Conservation (phyloP, 2,888 invertebrate species). For the Eupithecia abbreviata region DNA sequence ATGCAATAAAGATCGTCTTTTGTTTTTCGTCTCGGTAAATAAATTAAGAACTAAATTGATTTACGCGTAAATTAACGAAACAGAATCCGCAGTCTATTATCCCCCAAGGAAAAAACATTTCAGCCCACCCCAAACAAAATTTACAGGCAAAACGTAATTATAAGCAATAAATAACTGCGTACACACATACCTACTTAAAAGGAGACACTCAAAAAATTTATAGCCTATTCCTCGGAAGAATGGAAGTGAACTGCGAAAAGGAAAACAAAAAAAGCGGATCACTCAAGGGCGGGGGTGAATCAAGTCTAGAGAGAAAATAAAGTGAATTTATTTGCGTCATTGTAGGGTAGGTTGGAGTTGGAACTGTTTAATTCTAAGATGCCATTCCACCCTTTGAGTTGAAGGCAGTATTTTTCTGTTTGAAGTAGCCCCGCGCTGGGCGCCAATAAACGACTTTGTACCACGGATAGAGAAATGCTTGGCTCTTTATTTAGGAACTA, state of each 20-base stretch:
- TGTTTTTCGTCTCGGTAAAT: conserved; percentile 11
- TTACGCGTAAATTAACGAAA: conserved; percentile 37
- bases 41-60: conserved; percentile 34
- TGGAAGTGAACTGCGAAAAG: conserved; percentile 57
- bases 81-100: conserved; percentile 39
- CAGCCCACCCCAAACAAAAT: conserved; percentile 43
- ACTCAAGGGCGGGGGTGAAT: conserved; percentile 69
- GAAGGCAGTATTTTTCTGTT: conserved; percentile 35
- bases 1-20: background rate
- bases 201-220: conserved; percentile 71
- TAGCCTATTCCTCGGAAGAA: conserved; percentile 66
- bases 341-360: conserved; percentile 50
- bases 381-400: conserved; percentile 38
- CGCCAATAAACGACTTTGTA: conserved; percentile 44
- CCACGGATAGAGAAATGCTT: conserved; percentile 13
- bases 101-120: conserved; percentile 39
- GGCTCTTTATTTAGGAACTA: conserved; percentile 18
- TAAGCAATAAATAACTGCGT: conserved; percentile 69
- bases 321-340: conserved; percentile 65
- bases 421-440: conserved; percentile 48
- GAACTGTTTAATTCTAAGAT: conserved; percentile 59
- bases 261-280: conserved; percentile 67
- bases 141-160: conserved; percentile 48
- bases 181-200: conserved; percentile 63
- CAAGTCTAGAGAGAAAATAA: conserved; percentile 65